Conservation (phyloP, 2,797 vertebrate species). For the Neosalanx taihuensis region DNA sequence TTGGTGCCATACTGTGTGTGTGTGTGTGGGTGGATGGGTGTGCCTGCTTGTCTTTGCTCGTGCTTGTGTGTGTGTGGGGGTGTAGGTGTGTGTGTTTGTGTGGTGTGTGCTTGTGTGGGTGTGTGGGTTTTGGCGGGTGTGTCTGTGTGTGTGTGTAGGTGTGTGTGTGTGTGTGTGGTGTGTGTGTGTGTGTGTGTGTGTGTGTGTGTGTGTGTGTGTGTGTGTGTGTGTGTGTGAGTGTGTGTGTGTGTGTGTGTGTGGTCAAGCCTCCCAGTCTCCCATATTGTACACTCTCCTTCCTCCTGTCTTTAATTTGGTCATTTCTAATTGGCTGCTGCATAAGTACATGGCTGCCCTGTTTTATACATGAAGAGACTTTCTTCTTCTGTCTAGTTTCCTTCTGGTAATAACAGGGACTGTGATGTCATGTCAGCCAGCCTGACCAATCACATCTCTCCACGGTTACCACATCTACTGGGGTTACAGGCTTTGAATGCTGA, state of each 20-base stretch:
- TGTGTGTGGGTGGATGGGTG: not conserved
- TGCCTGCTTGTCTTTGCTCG: too few species aligned
- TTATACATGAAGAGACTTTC: not conserved
- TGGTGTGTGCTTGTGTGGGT: too few species aligned
- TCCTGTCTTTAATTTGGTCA: not conserved
- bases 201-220: not conserved
- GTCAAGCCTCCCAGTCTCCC: not conserved
- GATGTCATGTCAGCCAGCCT: not conserved
- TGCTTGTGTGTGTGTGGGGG: too few species aligned
- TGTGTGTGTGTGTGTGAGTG: not conserved
- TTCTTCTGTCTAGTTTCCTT: not conserved
- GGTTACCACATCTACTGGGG: too few species aligned
- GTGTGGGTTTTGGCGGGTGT: too few species aligned
- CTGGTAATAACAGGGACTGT: not conserved
- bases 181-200: not conserved
- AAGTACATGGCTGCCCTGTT: not conserved
- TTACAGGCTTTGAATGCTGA: too few species aligned
- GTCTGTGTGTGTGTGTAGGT: too few species aligned
- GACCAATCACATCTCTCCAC: too few species aligned
- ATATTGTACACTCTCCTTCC: not conserved
- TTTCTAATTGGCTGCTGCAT: not conserved
- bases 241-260: not conserved
- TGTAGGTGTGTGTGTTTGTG: too few species aligned
- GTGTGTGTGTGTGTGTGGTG: slow-evolving; percentile 1
- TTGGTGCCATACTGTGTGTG: not conserved